Conservation (phyloP, 2,888 invertebrate genomes). For the Melanargia galathea region DNA sequence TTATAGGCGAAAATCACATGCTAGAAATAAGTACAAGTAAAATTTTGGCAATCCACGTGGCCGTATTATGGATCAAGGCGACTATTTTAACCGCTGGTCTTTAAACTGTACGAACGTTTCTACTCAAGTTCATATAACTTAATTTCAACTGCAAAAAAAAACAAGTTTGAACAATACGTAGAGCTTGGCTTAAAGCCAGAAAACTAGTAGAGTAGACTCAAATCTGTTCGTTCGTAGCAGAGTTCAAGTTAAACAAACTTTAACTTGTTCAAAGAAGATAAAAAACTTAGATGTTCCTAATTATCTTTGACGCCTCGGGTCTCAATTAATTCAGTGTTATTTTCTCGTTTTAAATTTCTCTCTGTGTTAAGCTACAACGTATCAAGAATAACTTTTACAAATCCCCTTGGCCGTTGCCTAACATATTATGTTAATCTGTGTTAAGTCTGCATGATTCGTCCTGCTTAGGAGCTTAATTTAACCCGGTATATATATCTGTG, state of each 20-base stretch:
- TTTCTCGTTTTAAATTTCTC: not conserved
- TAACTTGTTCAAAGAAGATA: conserved; percentile 10
- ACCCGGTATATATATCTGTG: no score
- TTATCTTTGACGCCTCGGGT: conserved; percentile 5
- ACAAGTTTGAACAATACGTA: conserved; percentile 3
- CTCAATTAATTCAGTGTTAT: conserved; percentile 1
- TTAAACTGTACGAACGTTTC: no score
- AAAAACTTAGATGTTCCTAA: conserved; percentile 7
- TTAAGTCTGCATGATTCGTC: not conserved
- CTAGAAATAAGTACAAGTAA: no score
- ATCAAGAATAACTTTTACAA: not conserved
- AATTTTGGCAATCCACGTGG: no score
- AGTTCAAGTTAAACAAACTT: conserved; percentile 14
- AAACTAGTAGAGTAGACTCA: conserved; percentile 2
- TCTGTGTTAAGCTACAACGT: not conserved
- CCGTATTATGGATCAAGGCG: no score
- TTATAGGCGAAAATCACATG: no score
- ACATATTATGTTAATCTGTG: not conserved
- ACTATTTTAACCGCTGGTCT: no score
- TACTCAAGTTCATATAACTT: no score
- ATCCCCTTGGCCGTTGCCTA: not conserved
- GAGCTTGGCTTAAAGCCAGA: conserved; percentile 9
- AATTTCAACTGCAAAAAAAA: no score
- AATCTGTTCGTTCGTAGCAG: conserved; percentile 1
- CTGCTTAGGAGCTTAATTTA: no score